phyloP scores from a whole-genome alignment of 1,140 invertebrate species.

The Drosophila ogumai region DNA sequence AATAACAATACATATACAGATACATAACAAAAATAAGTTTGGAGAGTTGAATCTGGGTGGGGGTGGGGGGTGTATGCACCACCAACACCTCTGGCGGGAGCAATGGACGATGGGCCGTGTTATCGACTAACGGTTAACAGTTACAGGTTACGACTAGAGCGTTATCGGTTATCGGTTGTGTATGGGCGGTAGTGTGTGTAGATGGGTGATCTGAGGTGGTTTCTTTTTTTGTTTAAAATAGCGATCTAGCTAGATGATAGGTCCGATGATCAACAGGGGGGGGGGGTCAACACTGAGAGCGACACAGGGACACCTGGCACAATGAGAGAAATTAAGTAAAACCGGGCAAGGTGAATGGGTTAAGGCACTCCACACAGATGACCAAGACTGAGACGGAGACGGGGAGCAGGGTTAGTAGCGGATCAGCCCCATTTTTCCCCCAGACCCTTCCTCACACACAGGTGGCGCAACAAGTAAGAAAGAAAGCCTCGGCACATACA shows the following conservation, averaged over 20 bases:
- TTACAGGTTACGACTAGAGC: constrained; percentile 34
- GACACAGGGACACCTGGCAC: constrained; percentile 9
- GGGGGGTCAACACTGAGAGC: constrained; percentile 7
- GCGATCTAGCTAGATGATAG: constrained; percentile 19
- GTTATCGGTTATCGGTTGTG: constrained; percentile 27
- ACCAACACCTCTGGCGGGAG: constrained; percentile 27
- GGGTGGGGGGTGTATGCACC: constrained; percentile 6
- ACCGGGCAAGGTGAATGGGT: neutral
- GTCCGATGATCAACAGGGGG: constrained; percentile 5
- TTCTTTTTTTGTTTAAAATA: constrained; percentile 14
- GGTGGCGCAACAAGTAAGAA: constrained; percentile 25
- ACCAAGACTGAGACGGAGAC: constrained; percentile 1
- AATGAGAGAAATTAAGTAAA: neutral
- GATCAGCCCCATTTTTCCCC: neutral
- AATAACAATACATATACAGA: constrained; percentile 50
- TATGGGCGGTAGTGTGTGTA: neutral
- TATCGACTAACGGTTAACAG: constrained; percentile 48
- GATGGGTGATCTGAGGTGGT: neutral
- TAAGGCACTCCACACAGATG: constrained; percentile 19
- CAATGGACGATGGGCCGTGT: constrained; percentile 10
- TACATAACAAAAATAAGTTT: constrained; percentile 38
- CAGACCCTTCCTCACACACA: neutral
- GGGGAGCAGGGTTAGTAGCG: constrained; percentile 1
- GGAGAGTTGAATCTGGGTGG: neutral
- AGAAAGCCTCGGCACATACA: constrained; percentile 58